Conservation (phyloP, 2,797 vertebrate species). For the Halcyon badia region DNA sequence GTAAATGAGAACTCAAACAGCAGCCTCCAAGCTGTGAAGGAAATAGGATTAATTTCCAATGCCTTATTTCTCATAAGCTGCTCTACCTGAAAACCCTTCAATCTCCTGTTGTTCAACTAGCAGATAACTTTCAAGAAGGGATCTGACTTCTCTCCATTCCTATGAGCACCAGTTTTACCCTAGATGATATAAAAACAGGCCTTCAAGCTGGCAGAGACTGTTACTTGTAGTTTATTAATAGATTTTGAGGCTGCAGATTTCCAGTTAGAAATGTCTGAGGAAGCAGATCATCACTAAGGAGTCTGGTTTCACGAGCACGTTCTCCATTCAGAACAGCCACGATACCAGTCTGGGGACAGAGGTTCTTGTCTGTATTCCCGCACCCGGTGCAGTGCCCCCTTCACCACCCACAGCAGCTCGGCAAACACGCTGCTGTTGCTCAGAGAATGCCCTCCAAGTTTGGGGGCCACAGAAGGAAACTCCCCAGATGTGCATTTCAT, state of each 20-base stretch:
- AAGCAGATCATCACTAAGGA: neutral
- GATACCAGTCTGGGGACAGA: neutral
- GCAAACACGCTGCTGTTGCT: rapidly evolving
- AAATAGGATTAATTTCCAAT: conserved; percentile 38
- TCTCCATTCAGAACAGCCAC: neutral
- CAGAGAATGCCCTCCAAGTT: neutral
- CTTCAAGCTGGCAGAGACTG: neutral
- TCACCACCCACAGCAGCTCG: neutral
- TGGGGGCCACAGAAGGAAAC: neutral
- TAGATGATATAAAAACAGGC: neutral
- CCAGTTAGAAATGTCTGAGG: neutral
- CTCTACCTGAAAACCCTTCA: neutral
- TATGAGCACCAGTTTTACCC: neutral
- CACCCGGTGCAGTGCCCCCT: neutral
- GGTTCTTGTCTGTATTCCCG: neutral
- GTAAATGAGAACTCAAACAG: neutral
- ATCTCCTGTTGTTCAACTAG: neutral
- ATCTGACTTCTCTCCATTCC: neutral
- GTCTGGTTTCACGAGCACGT: neutral
- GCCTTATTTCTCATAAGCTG: neutral
- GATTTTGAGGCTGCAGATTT: neutral
- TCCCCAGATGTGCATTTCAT: neutral
- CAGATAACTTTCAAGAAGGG: neutral
- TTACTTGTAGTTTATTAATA: neutral
- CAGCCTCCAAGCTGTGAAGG: conserved; percentile 9